Evolutionary conservation across 1,140 invertebrate genomes (phyloP), one percentile per base, ranked within the genome.

Genomic region (Drosophila melanica): DNA sequence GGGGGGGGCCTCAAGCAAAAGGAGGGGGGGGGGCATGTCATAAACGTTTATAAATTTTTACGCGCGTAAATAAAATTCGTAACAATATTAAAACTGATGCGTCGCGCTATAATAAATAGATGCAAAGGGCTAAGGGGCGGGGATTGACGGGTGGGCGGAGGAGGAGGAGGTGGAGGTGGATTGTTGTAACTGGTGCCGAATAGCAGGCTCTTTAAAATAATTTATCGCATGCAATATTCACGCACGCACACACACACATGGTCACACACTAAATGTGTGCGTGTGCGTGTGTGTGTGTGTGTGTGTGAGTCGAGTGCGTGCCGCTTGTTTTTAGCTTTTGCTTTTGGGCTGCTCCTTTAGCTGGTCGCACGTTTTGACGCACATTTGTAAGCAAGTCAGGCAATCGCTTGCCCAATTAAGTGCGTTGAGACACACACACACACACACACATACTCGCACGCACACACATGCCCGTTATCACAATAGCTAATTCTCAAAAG

Each of bases 381-480:
- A 51, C 82, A 87, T 87, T 87, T 87, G 82, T 89, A 87, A 68
- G 82, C 82, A 87, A 87, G 82, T 87, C 82, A 87, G 85, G 82
- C 84, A 89, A 79, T 77, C 77, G 82, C 59, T 87, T 87, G 79
- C 79, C 79, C 79, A 81, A 81, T 81, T 81, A 81, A 81, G 70
- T 81, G 79, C 79, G 69, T 69, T 77, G 79, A 66, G 77, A 62
- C 79, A 81, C 79, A 66, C 51, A n/a, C 30, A 41, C 33, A 35
- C 62, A 47, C 37, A 18, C 41, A 16, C 47, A 9, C n/a, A 3
- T 47, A 54, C 53, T 18, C 35, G 30, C 48, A 35, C 50, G 30
- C 18, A 47, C 55, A 23, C 48, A 54, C 75, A 63, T 86, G 68
- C 78, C 78, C 79, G 82, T 87, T 86, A 86, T 86, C 82, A 79